Conservation (phyloP, 2,888 invertebrate genomes). For the Enchytraeus crypticus region DNA sequence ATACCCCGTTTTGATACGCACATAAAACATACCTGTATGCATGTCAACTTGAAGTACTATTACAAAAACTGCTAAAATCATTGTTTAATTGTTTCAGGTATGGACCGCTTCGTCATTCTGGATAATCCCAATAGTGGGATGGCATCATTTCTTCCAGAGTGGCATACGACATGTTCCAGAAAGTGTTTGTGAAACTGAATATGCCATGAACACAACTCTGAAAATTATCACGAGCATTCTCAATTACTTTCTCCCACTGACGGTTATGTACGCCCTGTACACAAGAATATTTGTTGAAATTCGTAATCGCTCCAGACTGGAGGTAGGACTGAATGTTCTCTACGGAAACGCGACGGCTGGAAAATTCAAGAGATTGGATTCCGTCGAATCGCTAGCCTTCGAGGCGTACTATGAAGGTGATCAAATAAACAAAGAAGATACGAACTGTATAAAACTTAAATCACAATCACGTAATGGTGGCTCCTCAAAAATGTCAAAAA, state of each 20-base stretch:
- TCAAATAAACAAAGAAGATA: no score
- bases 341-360: slow-evolving; percentile 15
- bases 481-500: no score
- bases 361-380: neutral
- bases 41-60: neutral
- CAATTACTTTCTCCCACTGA: slow-evolving; percentile 53
- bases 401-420: neutral
- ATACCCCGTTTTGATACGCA: no score
- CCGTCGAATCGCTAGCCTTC: neutral
- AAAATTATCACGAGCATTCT: slow-evolving; percentile 52
- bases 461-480: no score
- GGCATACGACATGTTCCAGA: slow-evolving; percentile 38
- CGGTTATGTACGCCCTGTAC: slow-evolving; percentile 52
- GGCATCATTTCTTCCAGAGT: slow-evolving; percentile 48
- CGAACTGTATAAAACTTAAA: no score
- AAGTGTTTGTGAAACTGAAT: slow-evolving; percentile 52
- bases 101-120: slow-evolving; percentile 52
- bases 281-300: slow-evolving; percentile 52
- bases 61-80: neutral
- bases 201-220: slow-evolving; percentile 50
- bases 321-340: slow-evolving; percentile 39
- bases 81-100: slow-evolving; percentile 41
- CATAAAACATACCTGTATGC: no score
- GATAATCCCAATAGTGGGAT: slow-evolving; percentile 52
- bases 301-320: slow-evolving; percentile 48